Evolutionary conservation across 2,797 vertebrate species (phyloP), one percentile per base, ranked within the genome.

Genomic region (Paedocypris micromegethes): DNA sequence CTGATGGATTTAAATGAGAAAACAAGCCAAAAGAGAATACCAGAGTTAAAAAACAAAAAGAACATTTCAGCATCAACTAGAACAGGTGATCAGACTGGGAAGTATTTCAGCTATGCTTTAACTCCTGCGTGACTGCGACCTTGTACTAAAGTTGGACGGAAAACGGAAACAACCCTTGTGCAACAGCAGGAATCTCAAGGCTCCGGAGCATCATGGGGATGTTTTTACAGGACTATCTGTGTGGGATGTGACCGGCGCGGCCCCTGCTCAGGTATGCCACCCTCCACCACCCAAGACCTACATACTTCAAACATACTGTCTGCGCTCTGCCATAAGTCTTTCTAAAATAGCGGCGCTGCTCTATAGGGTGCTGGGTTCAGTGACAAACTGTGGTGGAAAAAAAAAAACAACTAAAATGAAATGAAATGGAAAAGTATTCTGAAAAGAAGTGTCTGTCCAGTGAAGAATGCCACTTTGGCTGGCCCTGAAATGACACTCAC

Each of bases 131-230:
- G 80, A 81, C 81, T 80, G 77, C 82, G 83, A 87, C 89, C 86
- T 84, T 88, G 84, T 83, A 88, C 85, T 89, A 87, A 88, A 89
- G 88, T 83, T 79, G 79, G 83, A 76, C 79, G 79, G 78, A 85
- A 87, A 86, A 81, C 81, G 82, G 85, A 80, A 77, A 91, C 89
- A 88, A 91, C 86, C 72, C 72, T 79, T 81, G 85, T 87, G 86
- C 83, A 79, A 85, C 82, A 82, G 86, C 82, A 85, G 87, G 91
- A 91, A 94, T 94, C 87, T 77, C 81, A 91, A 90, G 89, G 88
- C 89, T 88, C 84, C 80, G 71, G 80, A 78, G 73, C 75, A 67
- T 75, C 54, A 66, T 76, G 80, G 82, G 23, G 23, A 23, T 23
- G 23, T 87, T 86, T 90, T 80, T 86, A 87, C 82, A 85, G 83